Base-by-base conservation (phyloP, 2,888 invertebrate genomes). In the Itoplectis maculator region DNA sequence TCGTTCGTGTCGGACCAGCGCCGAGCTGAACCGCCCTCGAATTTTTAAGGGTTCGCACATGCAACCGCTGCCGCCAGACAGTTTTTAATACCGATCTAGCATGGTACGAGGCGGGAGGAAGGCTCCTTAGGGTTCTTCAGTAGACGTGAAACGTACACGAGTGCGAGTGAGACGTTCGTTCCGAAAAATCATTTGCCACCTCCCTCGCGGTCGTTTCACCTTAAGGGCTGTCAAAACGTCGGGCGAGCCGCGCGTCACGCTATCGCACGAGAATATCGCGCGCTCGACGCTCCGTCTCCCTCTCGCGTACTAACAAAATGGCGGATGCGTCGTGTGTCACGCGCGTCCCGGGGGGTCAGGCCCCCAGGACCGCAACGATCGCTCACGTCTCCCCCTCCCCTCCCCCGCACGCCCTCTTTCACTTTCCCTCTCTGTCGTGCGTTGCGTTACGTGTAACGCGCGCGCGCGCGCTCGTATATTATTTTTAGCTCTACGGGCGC, bases 401-500 rank as follows among this genome's bases (percentile, higher is more conserved):
- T n/a, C 20, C 40, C 13, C n/a, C n/a, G n/a, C n/a, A n/a, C n/a
- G n/a, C n/a, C 29, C 23, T 13, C 54, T 51, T 51, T n/a, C 23
- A 56, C 59, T 20, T 61, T 51, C n/a, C 47, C 40, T 49, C 51
- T 47, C 35, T 35, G 20, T 40, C 68, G 49, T 61, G 47, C 37
- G 81, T 83, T 75, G 78, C 74, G 29, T 70, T 78, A 81, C 81
- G 40, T 54, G 47, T 47, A 61, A 2, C 29, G 29, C 45, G 49
- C 40, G 8, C 29, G 29, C 45, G 49, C 40, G 8, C 35, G 59
- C 13, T 15, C 35, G 42, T 6, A 40, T 66, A 68, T 51, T 83
- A 83, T 83, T 83, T 79, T 81, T 79, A 83, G 81, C 79, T 49
- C 66, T 5, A 29, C 29, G 23, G 61, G 35, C 35, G 49, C 47